These are phyloP conservation scores for Pelmatolapia mariae DNA, from an alignment of 2,113 vertebrate genomes.

Conservation along the genomic window DNA sequence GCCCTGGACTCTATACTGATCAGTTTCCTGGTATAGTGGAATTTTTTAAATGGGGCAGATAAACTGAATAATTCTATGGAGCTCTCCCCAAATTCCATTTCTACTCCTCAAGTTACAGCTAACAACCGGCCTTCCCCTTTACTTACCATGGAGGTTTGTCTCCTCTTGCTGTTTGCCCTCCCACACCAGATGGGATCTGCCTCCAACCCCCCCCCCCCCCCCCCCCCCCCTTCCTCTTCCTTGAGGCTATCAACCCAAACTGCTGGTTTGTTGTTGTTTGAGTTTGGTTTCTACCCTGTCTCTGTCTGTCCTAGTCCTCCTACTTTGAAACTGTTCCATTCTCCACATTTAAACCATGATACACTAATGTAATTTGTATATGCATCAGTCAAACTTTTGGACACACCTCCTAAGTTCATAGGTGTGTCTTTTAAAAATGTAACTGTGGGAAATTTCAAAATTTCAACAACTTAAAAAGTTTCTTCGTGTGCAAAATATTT, in stretches of 20 bases:
- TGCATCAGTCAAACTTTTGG: neutral
- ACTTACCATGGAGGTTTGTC: too few species aligned
- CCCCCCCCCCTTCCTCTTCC: neutral
- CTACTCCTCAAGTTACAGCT: too few species aligned
- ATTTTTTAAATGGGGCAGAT: too few species aligned
- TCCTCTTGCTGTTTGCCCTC: too few species aligned
- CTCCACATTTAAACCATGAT: neutral
- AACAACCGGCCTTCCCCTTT: too few species aligned
- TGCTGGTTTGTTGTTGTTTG: neutral
- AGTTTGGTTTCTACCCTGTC: neutral
- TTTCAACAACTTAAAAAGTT: neutral
- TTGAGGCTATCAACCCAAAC: neutral
- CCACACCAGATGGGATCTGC: too few species aligned
- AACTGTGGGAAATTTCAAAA: neutral
- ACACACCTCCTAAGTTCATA: neutral
- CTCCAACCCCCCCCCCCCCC: too few species aligned
- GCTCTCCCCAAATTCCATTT: too few species aligned
- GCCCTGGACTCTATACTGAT: too few species aligned
- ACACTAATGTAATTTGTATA: neutral
- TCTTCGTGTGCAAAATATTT: neutral
- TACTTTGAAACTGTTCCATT: neutral
- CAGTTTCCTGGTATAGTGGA: too few species aligned
- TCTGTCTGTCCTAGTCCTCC: neutral
- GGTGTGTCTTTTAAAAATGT: neutral
- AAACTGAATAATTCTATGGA: too few species aligned